Base-by-base conservation (phyloP, 2,797 vertebrate species). In the Galagoides demidoff region DNA sequence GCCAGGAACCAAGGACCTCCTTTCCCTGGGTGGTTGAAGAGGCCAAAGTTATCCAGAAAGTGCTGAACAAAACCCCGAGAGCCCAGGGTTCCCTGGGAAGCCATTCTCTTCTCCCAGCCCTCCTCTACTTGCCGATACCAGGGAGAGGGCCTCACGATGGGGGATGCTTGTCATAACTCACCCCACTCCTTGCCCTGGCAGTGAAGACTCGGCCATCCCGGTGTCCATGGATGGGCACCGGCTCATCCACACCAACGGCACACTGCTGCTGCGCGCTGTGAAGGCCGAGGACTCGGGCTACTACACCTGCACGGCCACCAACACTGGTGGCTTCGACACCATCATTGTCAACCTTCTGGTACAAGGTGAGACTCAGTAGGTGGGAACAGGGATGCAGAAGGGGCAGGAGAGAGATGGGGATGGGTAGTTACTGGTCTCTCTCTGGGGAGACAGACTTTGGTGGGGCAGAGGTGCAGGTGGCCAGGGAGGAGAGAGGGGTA, bases 221-320 rank as follows among this genome's bases (percentile, higher is more conserved):
- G 98, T 99, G 96, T 99, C 99, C 2, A 98, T 99, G 90, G 99
- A 99, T 0, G 99, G 99, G 31, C 99, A 99, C 87, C 99, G 99
- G 86, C 99, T 99, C 85, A 99, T 99, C 98, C 98, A 99, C 97
- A 89, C 99, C 66, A 99, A 99, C 0, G 99, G 99, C 92, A 99
- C 99, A 0, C 97, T 99, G 98, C 99, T 99, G 97, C 98, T 99
- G 95, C 99, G 99, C 37, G 99, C 99, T 0, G 99, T 99, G 96
- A 99, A 99, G 98, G 99, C 99, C 0, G 99, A 99, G 97, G 99
- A 99, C 97, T 99, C 99, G 0, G 99, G 99, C 59, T 99, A 99
- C 98, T 99, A 99, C 98, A 99, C 99, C 85, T 99, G 99, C 98
- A 99, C 99, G 0, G 99, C 99, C 97, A 99, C 99, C 97, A 99